These are phyloP conservation scores for Orgyia antiqua DNA, from an alignment of 2,888 invertebrate genomes.

Conservation along the genomic window DNA sequence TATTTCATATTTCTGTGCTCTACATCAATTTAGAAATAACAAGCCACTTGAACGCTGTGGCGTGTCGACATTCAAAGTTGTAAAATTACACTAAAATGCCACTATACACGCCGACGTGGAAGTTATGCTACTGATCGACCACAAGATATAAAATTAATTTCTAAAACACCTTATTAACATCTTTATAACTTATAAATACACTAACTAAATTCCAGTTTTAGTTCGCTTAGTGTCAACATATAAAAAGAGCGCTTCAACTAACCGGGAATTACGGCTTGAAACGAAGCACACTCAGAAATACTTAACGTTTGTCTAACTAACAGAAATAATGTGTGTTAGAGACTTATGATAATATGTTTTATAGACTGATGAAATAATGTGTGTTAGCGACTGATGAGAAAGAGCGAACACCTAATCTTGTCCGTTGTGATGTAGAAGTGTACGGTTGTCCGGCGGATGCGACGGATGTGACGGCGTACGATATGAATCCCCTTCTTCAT, in stretches of 20 bases:
- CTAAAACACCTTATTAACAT: conserved; percentile 28
- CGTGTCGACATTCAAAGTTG: conserved; percentile 16
- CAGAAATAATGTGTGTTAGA: too few species aligned
- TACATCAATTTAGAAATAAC: conserved; percentile 24
- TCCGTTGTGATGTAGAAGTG: conserved; percentile 87
- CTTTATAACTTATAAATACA: conserved; percentile 33
- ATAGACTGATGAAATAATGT: too few species aligned
- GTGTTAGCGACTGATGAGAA: too few species aligned
- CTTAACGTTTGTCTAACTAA: conserved; percentile 18
- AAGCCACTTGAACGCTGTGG: conserved; percentile 13
- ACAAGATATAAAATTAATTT: conserved; percentile 30
- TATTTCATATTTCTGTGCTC: conserved; percentile 15
- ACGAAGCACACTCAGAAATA: conserved; percentile 11
- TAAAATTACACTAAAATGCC: conserved; percentile 21
- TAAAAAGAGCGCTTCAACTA: conserved; percentile 10
- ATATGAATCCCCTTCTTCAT: conserved; percentile 74
- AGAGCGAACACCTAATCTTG: conserved; percentile 82
- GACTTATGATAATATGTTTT: too few species aligned
- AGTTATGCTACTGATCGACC: conserved; percentile 23
- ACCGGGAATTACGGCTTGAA: conserved; percentile 8
- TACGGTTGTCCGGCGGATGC: conserved; percentile 79
- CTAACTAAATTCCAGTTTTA: conserved; percentile 49
- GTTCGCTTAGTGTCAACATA: conserved; percentile 22
- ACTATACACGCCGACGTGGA: conserved; percentile 22
- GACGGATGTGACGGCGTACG: conserved; percentile 76